Evolutionary conservation across 2,113 vertebrate species (phyloP), one percentile per base, ranked within the genome.

Genomic region (Fregata magnificens): DNA sequence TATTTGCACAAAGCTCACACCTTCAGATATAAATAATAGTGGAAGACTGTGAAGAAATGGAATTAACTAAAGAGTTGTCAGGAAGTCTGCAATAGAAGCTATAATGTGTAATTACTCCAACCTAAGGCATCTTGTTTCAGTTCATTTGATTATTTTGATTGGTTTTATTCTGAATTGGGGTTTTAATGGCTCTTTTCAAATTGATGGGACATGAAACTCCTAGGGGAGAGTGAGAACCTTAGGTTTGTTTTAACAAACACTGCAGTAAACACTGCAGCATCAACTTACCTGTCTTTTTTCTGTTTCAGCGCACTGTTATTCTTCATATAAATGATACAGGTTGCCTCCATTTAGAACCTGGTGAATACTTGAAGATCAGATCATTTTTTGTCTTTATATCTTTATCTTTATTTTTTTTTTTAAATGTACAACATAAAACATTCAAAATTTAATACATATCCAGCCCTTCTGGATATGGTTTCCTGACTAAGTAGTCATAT

Each of bases 401-500:
- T n/a, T n/a, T n/a, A n/a, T n/a, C n/a, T n/a, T n/a, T n/a, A 16
- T 71, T 65, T 79, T 36, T 79, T 79, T 36, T 16, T 45, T 45
- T n/a, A n/a, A 59, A 55, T 73, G 9, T 55, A 42, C n/a, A 47
- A 28, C 24, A 83, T 59, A 92, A 96, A 94, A 29, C 14, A 69
- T 95, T 88, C 55, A 91, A 26, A 83, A 88, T 69, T 77, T 92
- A 95, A 92, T 95, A 84, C 72, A 40, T 34, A 87, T 71, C 59
- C 95, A 97, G 56, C 62, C 82, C 93, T 95, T 94, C 93, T 81
- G 73, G 63, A 59, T 85, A 56, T 83, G 55, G 29, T 93, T 94
- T 94, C 90, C 82, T 94, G 83, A 93, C 55, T 88, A 88, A 86
- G 71, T 82, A 93, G 74, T 40, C 73, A 93, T 79, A 77, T 49